Evolutionary conservation across 2,113 vertebrate genomes (phyloP), one percentile per base, ranked within the genome.

Genomic region (Pseudopodoces humilis): DNA sequence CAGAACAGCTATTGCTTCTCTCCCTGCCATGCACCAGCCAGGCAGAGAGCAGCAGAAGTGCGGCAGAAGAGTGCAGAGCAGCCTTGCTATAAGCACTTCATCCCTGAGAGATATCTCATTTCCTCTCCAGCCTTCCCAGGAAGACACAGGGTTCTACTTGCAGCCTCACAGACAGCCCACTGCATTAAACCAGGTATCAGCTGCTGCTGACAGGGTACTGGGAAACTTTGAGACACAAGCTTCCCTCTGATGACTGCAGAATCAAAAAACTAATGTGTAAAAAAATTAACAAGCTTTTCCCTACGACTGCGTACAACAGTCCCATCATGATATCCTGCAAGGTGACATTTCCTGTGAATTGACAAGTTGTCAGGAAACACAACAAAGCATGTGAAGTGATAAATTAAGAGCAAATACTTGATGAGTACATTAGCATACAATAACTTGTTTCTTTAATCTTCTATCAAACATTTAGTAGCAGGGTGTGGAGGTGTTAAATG

Each of bases 71-170:
- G 39, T 10, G 7, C 23, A 65, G 65, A 53, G n/a, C 46, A 91
- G 31, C 24, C 9, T 56, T 79, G 30, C 46, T 3, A 0, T 20
- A 72, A 68, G 37, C 2, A 0, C 19, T 0, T 0, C 47, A 10
- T 72, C 41, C 59, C 70, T 4, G 0, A 55, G 70, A 59, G 37
- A 28, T 11, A 72, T 88, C 46, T 86, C 31, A 2, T 69, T 72
- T 90, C 53, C 64, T 58, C 59, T 62, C 27, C 59, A 88, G 20
- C 47, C 68, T 81, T 72, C 28, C 17, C 46, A 70, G 63, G 44
- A 39, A 39, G 37, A 39, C 37, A 39, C 37, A 39, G 21, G 37
- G 24, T 24, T 89, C 52, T 64, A 8, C 24, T 28, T 71, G 47
- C 58, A 91, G 64, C 55, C 33, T 75, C 2, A 0, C 58, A 79